These are phyloP conservation scores for Lathamus discolor DNA, from an alignment of 2,113 vertebrate species.

Conservation along the genomic window DNA sequence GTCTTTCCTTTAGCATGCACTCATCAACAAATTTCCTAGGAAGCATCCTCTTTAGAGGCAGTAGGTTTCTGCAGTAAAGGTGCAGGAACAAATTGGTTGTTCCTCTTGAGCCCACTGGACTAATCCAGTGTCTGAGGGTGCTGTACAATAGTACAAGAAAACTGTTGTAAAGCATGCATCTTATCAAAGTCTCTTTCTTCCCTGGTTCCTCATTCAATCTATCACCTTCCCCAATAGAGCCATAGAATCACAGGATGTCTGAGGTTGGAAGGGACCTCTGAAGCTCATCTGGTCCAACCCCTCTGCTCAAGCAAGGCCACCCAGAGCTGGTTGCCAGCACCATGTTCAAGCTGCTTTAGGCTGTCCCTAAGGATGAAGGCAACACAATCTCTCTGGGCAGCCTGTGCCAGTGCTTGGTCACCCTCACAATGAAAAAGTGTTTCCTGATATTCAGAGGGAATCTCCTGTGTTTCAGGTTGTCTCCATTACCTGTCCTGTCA, in stretches of 20 bases:
- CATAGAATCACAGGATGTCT: neutral
- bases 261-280: neutral
- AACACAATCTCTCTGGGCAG: neutral
- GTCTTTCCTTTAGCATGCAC: neutral
- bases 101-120: neutral
- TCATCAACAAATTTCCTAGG: neutral
- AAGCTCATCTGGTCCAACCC: neutral
- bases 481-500: accelerated
- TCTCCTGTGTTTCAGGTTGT: accelerated
- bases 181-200: neutral
- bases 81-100: neutral
- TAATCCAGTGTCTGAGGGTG: neutral
- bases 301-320: neutral
- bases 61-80: neutral
- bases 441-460: neutral
- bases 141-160: neutral
- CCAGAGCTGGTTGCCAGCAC: neutral
- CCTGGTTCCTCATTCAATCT: neutral
- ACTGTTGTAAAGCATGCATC: neutral
- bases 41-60: neutral
- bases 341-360: accelerated
- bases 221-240: neutral
- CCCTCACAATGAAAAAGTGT: neutral
- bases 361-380: neutral
- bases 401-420: neutral